Conservation (phyloP, 2,888 invertebrate species). For the Meiosimyza platycephala region DNA sequence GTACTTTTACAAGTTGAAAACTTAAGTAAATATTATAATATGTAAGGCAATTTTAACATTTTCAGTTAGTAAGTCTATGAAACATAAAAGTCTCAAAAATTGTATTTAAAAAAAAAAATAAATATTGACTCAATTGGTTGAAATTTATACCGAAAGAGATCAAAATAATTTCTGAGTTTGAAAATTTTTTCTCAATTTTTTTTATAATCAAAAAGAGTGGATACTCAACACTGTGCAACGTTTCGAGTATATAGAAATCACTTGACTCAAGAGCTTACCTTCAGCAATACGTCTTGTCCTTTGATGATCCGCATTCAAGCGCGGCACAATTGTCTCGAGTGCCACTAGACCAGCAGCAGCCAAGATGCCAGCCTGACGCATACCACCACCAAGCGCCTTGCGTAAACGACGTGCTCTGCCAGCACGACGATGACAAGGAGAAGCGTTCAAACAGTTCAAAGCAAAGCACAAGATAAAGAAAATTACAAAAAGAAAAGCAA, state of each 20-base stretch:
- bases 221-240: background rate
- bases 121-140: no score
- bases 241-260: background rate
- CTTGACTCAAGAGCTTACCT: constrained; percentile 67
- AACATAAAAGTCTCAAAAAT: no score
- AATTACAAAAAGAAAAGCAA: background rate
- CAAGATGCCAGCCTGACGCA: constrained; percentile 91
- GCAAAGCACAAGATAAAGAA: background rate
- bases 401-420: constrained; percentile 80
- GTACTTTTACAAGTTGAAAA: no score
- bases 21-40: no score
- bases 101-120: no score
- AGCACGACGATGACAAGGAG: background rate
- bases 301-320: constrained; percentile 80
- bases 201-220: no score
- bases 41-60: no score
- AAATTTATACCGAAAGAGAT: no score
- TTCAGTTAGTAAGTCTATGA: no score
- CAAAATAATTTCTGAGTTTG: no score
- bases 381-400: constrained; percentile 92
- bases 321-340: constrained; percentile 80
- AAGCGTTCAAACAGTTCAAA: background rate
- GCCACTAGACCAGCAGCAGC: constrained; percentile 91
- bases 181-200: no score
- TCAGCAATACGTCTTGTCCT: constrained; percentile 76